Percentiles rank a stretch among this genome's conserved stretches.
Evolutionary conservation across 2,888 invertebrate species (phyloP).

Genomic region (Tupiocoris notatus): DNA sequence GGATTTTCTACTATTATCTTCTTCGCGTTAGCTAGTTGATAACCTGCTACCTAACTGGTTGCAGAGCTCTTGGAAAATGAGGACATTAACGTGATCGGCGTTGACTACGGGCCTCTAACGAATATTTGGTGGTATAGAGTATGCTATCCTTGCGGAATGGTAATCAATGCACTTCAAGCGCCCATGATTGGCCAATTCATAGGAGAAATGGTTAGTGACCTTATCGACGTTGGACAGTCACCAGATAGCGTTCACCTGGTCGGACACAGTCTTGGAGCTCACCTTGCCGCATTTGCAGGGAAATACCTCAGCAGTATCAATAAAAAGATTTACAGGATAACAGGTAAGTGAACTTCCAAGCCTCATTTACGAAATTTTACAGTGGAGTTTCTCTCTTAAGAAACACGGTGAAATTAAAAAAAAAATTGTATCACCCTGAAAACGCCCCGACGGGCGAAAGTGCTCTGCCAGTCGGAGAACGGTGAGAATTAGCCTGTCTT

Average conservation of each 20-base stretch:
- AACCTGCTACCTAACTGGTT: too few species aligned
- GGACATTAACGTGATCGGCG: conserved; percentile 14
- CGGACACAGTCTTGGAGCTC: conserved; percentile 19
- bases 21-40: too few species aligned
- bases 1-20: too few species aligned
- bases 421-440: too few species aligned
- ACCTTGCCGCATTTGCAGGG: conserved; percentile 5
- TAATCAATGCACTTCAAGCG: background rate
- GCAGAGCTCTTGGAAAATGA: background rate
- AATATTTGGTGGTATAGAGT: conserved; percentile 9
- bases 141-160: conserved; percentile 9
- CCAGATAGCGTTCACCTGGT: background rate
- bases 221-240: background rate
- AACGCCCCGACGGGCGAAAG: too few species aligned
- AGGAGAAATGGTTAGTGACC: background rate
- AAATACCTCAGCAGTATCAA: background rate
- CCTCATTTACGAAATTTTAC: too few species aligned
- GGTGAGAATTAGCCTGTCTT: too few species aligned
- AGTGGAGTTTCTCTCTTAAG: too few species aligned
- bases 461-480: too few species aligned
- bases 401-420: too few species aligned
- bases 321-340: background rate
- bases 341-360: conserved; percentile 2
- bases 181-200: conserved; percentile 12
- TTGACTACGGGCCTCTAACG: conserved; percentile 13